phyloP scores from a whole-genome alignment of 2,888 invertebrate species.

The Hypsopygia costalis region DNA sequence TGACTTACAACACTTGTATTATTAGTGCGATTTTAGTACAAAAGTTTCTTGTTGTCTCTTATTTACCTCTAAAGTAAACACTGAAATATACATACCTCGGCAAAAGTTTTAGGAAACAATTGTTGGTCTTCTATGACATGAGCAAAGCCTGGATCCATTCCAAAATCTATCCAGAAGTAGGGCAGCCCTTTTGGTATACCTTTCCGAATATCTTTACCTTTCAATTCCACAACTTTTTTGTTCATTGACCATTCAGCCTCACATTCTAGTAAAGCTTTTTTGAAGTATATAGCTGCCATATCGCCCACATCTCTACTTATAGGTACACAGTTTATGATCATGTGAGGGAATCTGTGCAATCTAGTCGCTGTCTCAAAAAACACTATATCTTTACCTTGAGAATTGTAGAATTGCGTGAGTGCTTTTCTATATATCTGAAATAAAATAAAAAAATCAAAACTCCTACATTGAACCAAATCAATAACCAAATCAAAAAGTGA shows the following conservation, averaged over 20 bases:
- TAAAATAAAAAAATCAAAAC: too few species aligned
- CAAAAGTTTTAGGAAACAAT: constrained; percentile 93
- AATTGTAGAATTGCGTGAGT: constrained; percentile 88
- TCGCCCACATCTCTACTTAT: constrained; percentile 91
- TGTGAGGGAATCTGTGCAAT: constrained; percentile 88
- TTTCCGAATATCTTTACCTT: constrained; percentile 86
- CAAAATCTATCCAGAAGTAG: constrained; percentile 97
- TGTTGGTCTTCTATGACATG: constrained; percentile 98
- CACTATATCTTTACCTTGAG: constrained; percentile 88
- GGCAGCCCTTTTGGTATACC: constrained; percentile 96
- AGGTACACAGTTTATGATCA: constrained; percentile 94
- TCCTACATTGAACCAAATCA: too few species aligned
- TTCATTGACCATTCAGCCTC: constrained; percentile 98
- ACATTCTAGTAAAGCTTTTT: constrained; percentile 97
- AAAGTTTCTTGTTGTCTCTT: too few species aligned
- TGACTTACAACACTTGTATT: too few species aligned
- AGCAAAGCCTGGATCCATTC: constrained; percentile 94
- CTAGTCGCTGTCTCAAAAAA: constrained; percentile 94
- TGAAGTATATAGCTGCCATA: constrained; percentile 96
- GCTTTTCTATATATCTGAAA: constrained; percentile 87
- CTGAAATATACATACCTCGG: constrained; percentile 81
- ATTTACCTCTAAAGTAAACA: too few species aligned
- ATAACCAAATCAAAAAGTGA: too few species aligned
- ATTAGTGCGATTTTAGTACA: too few species aligned
- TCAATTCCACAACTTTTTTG: constrained; percentile 85